phyloP scores from a whole-genome alignment of 2,797 vertebrate species.

The Erithacus rubecula region DNA sequence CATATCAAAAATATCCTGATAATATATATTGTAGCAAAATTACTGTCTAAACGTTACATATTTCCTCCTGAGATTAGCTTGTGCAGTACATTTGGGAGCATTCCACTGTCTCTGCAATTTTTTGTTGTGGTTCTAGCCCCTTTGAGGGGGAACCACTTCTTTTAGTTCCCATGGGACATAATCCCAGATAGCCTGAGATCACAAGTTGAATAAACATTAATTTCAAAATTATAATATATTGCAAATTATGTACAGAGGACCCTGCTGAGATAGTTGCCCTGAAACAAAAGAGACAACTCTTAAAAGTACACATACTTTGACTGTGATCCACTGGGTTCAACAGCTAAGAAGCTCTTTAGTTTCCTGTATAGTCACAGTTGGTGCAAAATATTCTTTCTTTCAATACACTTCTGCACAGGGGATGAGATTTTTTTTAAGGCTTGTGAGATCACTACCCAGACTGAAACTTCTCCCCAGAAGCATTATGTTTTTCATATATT shows the following conservation, averaged over 20 bases:
- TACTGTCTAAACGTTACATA: background rate
- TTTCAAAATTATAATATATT: background rate
- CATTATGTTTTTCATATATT: background rate
- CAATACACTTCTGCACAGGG: background rate
- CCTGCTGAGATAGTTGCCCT: background rate
- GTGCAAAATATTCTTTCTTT: background rate
- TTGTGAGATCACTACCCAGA: background rate
- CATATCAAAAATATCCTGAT: background rate
- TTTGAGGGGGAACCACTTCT: background rate
- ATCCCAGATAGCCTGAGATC: background rate
- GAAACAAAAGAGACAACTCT: background rate
- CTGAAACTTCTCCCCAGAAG: background rate
- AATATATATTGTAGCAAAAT: background rate
- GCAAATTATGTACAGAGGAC: background rate
- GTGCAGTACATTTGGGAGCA: background rate
- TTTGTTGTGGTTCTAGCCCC: background rate
- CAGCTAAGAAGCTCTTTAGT: background rate
- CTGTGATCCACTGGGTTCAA: background rate
- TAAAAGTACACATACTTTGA: fast-evolving
- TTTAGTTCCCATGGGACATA: background rate
- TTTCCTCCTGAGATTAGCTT: background rate
- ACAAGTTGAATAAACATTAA: background rate
- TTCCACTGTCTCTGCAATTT: background rate
- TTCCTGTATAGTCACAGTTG: fast-evolving
- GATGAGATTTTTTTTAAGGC: background rate